Evolutionary conservation across 2,888 invertebrate genomes (phyloP).

Genomic region (Volucella inanis): DNA sequence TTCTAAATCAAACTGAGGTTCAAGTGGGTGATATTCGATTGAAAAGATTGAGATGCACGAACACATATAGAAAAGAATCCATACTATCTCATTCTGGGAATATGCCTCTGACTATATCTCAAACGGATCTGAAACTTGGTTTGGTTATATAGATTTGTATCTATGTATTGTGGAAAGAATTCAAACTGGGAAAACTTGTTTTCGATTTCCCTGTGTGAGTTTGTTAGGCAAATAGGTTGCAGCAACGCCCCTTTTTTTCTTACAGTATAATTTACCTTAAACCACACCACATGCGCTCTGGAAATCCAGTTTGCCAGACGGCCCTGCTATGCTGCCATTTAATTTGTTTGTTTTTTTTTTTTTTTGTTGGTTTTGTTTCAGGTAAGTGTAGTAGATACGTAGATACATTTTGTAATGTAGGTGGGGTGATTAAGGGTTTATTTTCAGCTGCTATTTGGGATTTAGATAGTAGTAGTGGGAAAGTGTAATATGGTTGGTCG

Average conservation of each 20-base stretch:
- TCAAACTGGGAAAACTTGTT: conserved; percentile 64
- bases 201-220: not conserved
- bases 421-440: conserved; percentile 68
- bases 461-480: conserved; percentile 20
- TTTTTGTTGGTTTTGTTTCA: conserved; percentile 2
- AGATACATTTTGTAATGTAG: conserved; percentile 53
- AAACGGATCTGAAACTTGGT: too few species aligned
- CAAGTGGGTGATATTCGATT: conserved; percentile 24
- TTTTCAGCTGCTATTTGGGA: conserved; percentile 59
- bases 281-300: conserved; percentile 56
- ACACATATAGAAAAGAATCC: not conserved
- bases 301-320: conserved; percentile 51
- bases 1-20: conserved; percentile 70
- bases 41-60: conserved; percentile 36
- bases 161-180: not conserved
- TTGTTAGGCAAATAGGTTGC: conserved; percentile 31
- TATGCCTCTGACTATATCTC: too few species aligned
- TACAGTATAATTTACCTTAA: conserved; percentile 59
- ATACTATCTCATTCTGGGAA: too few species aligned
- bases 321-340: conserved; percentile 61
- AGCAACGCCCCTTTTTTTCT: conserved; percentile 56
- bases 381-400: conserved; percentile 36
- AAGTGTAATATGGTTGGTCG: conserved; percentile 60
- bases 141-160: not conserved
- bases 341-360: not conserved